Conservation (phyloP, 2,113 vertebrate genomes). For the Noctilio leporinus region DNA sequence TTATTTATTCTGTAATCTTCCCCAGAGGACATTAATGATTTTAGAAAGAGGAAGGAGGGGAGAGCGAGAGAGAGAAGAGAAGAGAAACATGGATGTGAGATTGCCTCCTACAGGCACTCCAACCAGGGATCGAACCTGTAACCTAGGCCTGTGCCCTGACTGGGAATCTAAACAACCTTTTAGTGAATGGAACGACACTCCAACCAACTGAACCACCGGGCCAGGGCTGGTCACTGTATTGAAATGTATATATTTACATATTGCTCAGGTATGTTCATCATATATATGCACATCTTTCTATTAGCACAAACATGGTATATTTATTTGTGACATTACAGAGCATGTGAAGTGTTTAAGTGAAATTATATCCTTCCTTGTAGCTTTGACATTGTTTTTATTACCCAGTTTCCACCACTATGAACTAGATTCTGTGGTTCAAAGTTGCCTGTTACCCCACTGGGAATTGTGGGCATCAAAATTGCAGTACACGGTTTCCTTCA, state of each 20-base stretch:
- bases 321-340: not conserved
- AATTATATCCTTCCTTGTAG: not conserved
- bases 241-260: not conserved
- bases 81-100: too few relatives aligned
- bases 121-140: too few relatives aligned
- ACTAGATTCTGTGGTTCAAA: constrained; percentile 21
- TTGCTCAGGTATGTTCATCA: not conserved
- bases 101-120: too few relatives aligned
- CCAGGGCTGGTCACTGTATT: not conserved
- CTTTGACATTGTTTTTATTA: not conserved
- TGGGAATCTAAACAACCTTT: too few relatives aligned
- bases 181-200: too few relatives aligned
- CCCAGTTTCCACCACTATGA: not conserved
- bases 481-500: constrained; percentile 44
- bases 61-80: too few relatives aligned
- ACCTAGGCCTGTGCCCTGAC: too few relatives aligned
- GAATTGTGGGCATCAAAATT: not conserved
- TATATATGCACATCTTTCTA: not conserved
- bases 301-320: not conserved
- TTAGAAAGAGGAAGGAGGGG: too few relatives aligned
- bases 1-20: too few relatives aligned
- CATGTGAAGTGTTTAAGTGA: not conserved
- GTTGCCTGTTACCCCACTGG: not conserved
- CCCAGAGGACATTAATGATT: too few relatives aligned
- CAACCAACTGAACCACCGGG: too few relatives aligned